Percentiles rank a stretch among this genome's conserved stretches.
Evolutionary conservation across 2,888 invertebrate genomes (phyloP).

Genomic region (Caenorhabditis angaria): DNA sequence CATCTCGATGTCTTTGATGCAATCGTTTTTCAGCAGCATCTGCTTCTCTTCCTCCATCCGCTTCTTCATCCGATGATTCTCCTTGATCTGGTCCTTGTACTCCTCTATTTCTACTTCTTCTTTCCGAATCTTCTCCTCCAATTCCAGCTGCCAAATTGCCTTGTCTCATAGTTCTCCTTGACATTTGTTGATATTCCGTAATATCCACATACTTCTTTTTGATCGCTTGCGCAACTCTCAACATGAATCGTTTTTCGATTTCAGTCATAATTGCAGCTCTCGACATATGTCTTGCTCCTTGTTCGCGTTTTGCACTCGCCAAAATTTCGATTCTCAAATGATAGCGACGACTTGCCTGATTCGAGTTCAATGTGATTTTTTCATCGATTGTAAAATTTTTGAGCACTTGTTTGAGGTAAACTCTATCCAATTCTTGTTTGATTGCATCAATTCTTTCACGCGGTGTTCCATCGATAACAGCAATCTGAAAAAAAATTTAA

Average conservation of each 20-base stretch:
- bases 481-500: conserved; percentile 41
- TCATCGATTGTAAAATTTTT: conserved; percentile 63
- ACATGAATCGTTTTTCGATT: conserved; percentile 77
- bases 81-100: conserved; percentile 49
- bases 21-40: conserved; percentile 68
- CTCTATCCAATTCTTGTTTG: conserved; percentile 80
- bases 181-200: conserved; percentile 49
- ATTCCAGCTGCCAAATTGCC: conserved; percentile 43
- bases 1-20: conserved; percentile 64
- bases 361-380: conserved; percentile 39
- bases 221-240: conserved; percentile 43
- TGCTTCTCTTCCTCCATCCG: conserved; percentile 64
- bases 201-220: conserved; percentile 50
- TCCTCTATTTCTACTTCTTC: conserved; percentile 4
- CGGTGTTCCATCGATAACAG: conserved; percentile 48
- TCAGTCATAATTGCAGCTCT: conserved; percentile 72
- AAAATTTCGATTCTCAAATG: conserved; percentile 74
- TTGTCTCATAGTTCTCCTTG: conserved; percentile 41
- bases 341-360: conserved; percentile 57
- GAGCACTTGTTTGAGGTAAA: conserved; percentile 80
- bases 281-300: conserved; percentile 79
- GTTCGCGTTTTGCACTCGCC: conserved; percentile 81
- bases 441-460: conserved; percentile 62
- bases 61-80: conserved; percentile 66
- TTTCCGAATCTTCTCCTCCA: not conserved